Base-by-base conservation (phyloP, 1,140 invertebrate genomes). In the Streblospio benedicti region DNA sequence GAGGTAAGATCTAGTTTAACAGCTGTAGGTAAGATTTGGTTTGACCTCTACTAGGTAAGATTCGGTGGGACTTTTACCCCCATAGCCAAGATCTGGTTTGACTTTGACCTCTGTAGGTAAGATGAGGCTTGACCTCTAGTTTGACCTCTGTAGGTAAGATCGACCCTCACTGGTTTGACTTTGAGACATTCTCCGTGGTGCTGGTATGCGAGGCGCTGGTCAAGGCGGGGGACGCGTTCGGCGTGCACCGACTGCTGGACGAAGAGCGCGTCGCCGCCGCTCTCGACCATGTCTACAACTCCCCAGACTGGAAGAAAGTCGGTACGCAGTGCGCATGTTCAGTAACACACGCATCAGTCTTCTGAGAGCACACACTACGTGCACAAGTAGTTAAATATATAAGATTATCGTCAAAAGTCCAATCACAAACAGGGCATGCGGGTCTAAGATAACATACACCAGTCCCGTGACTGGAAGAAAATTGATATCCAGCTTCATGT, bases 231-330 rank as follows among this genome's bases (percentile, higher is more conserved):
- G 72, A 74, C 58, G 60, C 61, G 3, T 70, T 62, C 58, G 63
- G 60, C 44, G 70, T 74, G 38, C 64, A 71, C 57, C 49, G 57
- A 23, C 69, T 66, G 57, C 65, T 72, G 30, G 63, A 70, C 31
- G 62, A 62, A 51, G 50, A 33, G 9, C 57, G 56, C 1, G 61
- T 70, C 12, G 65, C 68, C 6, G 62, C 62, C 14, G 47, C 60
- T 16, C 56, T 74, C 14, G 51, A 57, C 9, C 69, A 67, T 20
- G 60, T 71, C 27, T 70, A 71, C 47, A 61, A 64, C 33, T 65
- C 70, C 47, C 58, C 71, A 9, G 63, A 69, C 12, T 74, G 72
- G 72, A 74, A 72, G 45, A 72, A 72, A 50, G 38, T 74, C 43
- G 72, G 72, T 71, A 59, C n/a, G n/a, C n/a, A 52, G 67, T 41